Base-by-base conservation (phyloP, 2,113 vertebrate genomes). In the Synchiropus splendidus region DNA sequence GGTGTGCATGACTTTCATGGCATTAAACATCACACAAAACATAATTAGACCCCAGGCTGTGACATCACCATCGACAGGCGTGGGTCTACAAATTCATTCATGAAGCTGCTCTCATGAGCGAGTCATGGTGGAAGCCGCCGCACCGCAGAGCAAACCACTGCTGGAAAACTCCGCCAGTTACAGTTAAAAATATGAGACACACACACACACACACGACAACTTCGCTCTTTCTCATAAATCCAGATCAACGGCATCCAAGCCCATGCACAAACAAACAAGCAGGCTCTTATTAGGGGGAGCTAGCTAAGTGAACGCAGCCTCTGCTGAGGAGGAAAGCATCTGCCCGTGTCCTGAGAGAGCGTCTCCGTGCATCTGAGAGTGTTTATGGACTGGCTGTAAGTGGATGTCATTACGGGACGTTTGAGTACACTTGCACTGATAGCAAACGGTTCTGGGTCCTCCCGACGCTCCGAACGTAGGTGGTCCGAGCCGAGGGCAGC, bases 371-470 rank as follows among this genome's bases (percentile, higher is more conserved):
- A 76, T 82, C 73, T 83, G 78, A 82, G 61, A 81, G 78, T 80
- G 79, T 83, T 84, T 83, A 84, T 78, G 70, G 75, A 76, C 76
- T 66, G 67, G 60, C 74, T 80, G 59, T 74, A 82, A 80, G 83
- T 83, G 72, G 74, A 74, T 83, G 76, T 82, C 78, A 82, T 84
- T 84, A 83, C 61, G 70, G 61, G 67, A 75, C 54, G 69, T 83
- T 77, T 81, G 74, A 77, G 64, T 66, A 73, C 64, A 74, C 65
- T 78, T 68, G 68, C 52, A 54, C 61, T 67, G 66, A 79, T 77
- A 78, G 72, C 60, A 61, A n/a, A 61, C 48, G 69, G 70, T 71
- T 59, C 68, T 67, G 64, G 67, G 67, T 77, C 71, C 76, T 76
- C 68, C 71, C 65, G 60, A 64, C 49, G 50, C 74, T 60, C 60